Percentiles rank a stretch among this genome's conserved stretches.
These are phyloP conservation scores for Pristiophorus japonicus DNA, from an alignment of 2,113 vertebrate species.

Conservation along the genomic window DNA sequence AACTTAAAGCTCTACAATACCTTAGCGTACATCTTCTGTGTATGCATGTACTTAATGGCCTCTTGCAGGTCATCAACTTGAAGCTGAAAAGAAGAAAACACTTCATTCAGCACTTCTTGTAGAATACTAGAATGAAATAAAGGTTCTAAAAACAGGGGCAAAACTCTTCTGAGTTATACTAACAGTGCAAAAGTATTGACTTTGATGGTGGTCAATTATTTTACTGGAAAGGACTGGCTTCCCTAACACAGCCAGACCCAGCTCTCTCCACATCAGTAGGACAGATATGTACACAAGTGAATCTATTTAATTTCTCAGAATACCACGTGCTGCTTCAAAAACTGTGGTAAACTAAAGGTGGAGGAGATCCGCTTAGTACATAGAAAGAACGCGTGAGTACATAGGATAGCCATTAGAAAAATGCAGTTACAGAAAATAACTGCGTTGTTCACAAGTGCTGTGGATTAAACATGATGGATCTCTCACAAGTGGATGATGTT, in stretches of 20 bases:
- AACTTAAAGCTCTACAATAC: slow-evolving; percentile 41
- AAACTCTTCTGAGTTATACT: neutral
- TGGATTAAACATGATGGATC: too few relatives aligned
- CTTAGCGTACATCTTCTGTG: slow-evolving; percentile 75
- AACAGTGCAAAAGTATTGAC: neutral
- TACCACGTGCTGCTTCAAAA: neutral
- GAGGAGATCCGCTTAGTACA: neutral
- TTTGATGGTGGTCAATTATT: neutral
- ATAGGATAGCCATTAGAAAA: neutral
- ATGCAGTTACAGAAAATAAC: neutral
- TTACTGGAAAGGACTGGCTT: neutral
- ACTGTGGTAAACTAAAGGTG: neutral
- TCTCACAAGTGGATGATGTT: neutral
- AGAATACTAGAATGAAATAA: neutral
- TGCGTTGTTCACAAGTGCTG: neutral
- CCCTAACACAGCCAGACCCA: neutral
- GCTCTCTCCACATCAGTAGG: neutral
- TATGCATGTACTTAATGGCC: slow-evolving; percentile 77
- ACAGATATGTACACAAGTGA: too few relatives aligned
- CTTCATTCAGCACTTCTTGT: neutral
- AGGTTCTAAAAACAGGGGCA: neutral
- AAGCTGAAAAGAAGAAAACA: slow-evolving; percentile 64
- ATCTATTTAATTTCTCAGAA: neutral
- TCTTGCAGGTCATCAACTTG: slow-evolving; percentile 68
- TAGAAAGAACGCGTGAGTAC: neutral